These are phyloP conservation scores for Nymphalis c-album DNA, from an alignment of 2,888 invertebrate genomes.

Conservation along the genomic window DNA sequence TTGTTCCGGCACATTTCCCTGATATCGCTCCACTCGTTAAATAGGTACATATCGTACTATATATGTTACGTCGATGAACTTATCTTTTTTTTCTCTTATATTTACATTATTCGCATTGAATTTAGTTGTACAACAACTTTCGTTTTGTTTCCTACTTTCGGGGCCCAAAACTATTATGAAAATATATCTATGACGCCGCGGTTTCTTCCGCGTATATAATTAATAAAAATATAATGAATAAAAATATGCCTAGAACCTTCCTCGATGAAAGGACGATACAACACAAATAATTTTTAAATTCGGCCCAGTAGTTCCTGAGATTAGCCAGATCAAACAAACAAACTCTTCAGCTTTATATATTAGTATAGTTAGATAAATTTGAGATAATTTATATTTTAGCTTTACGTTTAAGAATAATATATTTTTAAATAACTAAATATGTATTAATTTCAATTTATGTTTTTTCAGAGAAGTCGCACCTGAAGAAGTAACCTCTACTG, in stretches of 20 bases:
- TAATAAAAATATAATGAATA: too few species aligned
- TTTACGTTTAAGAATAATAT: neutral
- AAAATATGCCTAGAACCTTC: too few species aligned
- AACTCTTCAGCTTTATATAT: too few species aligned
- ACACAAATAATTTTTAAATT: too few species aligned
- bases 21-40: conserved; percentile 48
- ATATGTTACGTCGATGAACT: conserved; percentile 27
- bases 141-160: neutral
- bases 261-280: too few species aligned
- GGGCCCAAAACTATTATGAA: neutral
- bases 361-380: too few species aligned
- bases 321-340: too few species aligned
- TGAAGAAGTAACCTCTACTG: conserved; percentile 76
- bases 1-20: conserved; percentile 75
- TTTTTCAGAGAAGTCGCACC: conserved; percentile 71
- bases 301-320: too few species aligned
- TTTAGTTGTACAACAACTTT: neutral
- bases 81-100: neutral
- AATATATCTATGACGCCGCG: too few species aligned
- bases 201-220: too few species aligned
- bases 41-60: too few species aligned
- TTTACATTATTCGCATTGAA: neutral
- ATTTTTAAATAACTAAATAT: neutral
- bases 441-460: conserved; percentile 9
- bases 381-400: too few species aligned